Percentiles rank a stretch among this genome's conserved stretches.
phyloP scores from a whole-genome alignment of 1,140 invertebrate species.

The Chironomus striatipennis region DNA sequence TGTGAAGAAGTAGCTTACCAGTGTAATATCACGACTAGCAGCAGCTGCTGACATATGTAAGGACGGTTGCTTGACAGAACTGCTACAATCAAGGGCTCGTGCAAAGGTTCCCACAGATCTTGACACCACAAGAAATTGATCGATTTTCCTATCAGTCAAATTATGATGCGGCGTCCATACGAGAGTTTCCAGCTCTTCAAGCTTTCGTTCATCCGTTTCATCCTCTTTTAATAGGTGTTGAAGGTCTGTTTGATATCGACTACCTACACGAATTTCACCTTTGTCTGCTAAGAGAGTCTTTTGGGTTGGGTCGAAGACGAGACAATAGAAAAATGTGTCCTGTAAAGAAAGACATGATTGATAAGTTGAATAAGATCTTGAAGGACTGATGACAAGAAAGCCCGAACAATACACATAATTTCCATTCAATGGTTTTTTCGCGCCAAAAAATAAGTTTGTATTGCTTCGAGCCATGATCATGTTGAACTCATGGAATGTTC shows the following conservation, averaged over 20 bases:
- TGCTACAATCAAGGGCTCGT: constrained; percentile 94
- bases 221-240: constrained; percentile 62
- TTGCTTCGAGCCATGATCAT: no score
- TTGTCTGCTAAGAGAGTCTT: constrained; percentile 98
- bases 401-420: no score
- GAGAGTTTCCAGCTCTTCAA: constrained; percentile 79
- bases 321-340: constrained; percentile 98
- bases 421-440: no score
- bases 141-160: constrained; percentile 91
- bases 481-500: not conserved
- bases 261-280: constrained; percentile 85
- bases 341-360: constrained; percentile 39
- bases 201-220: constrained; percentile 66
- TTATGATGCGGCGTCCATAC: constrained; percentile 88
- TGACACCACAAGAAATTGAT: constrained; percentile 96
- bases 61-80: constrained; percentile 95
- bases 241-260: constrained; percentile 91
- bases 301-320: constrained; percentile 98
- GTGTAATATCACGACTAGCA: constrained; percentile 94
- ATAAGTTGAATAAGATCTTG: not conserved
- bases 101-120: constrained; percentile 98
- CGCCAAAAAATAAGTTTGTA: no score
- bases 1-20: no score
- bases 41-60: constrained; percentile 98
- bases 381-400: not conserved